Evolutionary conservation across 1,140 invertebrate genomes (phyloP), one percentile per base, ranked within the genome.

Genomic region (Hycleus cichorii): DNA sequence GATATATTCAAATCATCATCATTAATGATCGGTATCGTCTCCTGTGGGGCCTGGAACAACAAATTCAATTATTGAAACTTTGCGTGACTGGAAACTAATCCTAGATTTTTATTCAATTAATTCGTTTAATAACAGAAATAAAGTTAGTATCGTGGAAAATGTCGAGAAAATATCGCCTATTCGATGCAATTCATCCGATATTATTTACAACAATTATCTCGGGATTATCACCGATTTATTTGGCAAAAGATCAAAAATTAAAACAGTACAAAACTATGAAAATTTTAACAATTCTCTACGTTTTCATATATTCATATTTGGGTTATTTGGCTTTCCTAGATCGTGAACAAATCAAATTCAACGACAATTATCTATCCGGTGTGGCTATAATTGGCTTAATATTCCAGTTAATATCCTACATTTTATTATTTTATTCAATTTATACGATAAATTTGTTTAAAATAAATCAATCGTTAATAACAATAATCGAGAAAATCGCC

Each of bases 341-440:
- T 38, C 39, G 44, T n/a, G 6, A 45, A 44, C 18, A 39, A 7
- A 40, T 10, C 2, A 10, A 42, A 27, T 12, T 48, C 10, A 38
- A 39, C 5, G 3, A 26, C 26, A 57, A 49, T 32, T 57, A 57
- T 27, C 12, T 11, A 24, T 43, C 47, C 27, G 54, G 54, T 3
- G 47, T 52, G 3, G 42, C 50, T 8, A 53, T 45, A 38, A 59
- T 59, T 9, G 57, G 57, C 25, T 40, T 47, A 40, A 46, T 53
- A 44, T 53, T 59, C 24, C 42, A 47, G 32, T 26, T 40, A 6
- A 25, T 52, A 3, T 49, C 45, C 42, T 26, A 59, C 4, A 59
- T 59, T 18, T 11, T 50, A 10, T 9, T 40, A 9, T 39, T 40
- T 40, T 59, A 59, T 47, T 4, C 44, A 10, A 59, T 59, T 39